These are phyloP conservation scores for Fregata magnificens DNA, from an alignment of 2,113 vertebrate species.

Conservation along the genomic window DNA sequence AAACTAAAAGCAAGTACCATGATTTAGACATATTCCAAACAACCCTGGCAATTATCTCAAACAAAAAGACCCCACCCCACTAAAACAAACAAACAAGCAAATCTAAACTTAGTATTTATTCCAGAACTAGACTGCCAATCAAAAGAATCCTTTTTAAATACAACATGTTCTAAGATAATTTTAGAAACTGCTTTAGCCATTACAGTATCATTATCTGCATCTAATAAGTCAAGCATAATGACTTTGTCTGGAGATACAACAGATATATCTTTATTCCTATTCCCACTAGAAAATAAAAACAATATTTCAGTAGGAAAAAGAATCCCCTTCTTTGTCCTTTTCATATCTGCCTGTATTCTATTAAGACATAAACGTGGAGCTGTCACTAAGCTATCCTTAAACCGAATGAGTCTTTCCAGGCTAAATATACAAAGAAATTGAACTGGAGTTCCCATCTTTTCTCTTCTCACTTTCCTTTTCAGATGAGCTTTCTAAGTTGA, in stretches of 20 bases:
- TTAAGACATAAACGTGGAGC: not conserved
- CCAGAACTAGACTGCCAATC: not conserved
- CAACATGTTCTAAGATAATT: not conserved
- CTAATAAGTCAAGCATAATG: not conserved
- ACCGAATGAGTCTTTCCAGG: not conserved
- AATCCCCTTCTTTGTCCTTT: not conserved
- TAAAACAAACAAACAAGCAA: too few relatives aligned
- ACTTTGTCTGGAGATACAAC: not conserved
- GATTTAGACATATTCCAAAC: not conserved
- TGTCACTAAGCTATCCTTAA: not conserved
- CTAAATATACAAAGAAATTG: not conserved
- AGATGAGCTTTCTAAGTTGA: not conserved
- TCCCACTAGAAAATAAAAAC: not conserved
- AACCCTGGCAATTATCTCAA: not conserved
- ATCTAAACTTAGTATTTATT: not conserved
- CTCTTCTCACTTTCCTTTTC: not conserved
- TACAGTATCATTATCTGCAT: not conserved
- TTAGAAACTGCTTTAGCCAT: not conserved
- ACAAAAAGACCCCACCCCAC: accelerated
- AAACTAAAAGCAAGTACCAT: not conserved
- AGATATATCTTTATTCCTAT: not conserved
- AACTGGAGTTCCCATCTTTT: not conserved
- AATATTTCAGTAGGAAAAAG: not conserved
- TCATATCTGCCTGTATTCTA: not conserved
- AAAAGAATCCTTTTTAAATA: not conserved